These are phyloP conservation scores for Carabus problematicus DNA, from an alignment of 2,888 invertebrate genomes.

Conservation along the genomic window DNA sequence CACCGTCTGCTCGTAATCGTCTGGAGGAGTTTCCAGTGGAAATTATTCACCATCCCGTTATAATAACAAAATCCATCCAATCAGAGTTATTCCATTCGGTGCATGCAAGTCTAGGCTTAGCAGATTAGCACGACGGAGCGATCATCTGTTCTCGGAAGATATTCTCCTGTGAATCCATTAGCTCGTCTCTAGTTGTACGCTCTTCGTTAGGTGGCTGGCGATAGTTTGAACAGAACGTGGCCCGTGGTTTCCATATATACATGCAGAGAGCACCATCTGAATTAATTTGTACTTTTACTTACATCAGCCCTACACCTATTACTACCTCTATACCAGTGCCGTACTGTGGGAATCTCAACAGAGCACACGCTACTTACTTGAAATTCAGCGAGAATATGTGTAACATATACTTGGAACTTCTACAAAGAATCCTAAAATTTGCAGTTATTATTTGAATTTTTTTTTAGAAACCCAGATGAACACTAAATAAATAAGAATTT, in stretches of 20 bases:
- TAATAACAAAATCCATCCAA: slow-evolving; percentile 31
- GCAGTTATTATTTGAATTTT: too few species aligned
- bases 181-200: neutral
- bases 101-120: slow-evolving; percentile 27
- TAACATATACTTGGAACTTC: too few species aligned
- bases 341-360: too few species aligned
- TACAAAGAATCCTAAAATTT: too few species aligned
- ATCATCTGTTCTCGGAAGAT: slow-evolving; percentile 25
- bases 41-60: slow-evolving; percentile 25
- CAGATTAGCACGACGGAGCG: slow-evolving; percentile 23
- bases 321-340: neutral
- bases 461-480: too few species aligned
- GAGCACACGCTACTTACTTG: too few species aligned
- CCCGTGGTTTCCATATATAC: too few species aligned
- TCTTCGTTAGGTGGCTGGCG: too few species aligned
- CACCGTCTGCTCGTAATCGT: slow-evolving; percentile 25
- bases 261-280: slow-evolving; percentile 14
- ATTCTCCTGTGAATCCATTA: slow-evolving; percentile 22
- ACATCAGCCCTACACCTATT: neutral
- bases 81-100: slow-evolving; percentile 29
- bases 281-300: slow-evolving; percentile 28
- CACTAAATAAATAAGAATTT: too few species aligned
- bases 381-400: too few species aligned
- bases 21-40: slow-evolving; percentile 5
- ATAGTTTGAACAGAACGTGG: too few species aligned